Conservation (phyloP, 2,113 vertebrate species). For the Sardina pilchardus region DNA sequence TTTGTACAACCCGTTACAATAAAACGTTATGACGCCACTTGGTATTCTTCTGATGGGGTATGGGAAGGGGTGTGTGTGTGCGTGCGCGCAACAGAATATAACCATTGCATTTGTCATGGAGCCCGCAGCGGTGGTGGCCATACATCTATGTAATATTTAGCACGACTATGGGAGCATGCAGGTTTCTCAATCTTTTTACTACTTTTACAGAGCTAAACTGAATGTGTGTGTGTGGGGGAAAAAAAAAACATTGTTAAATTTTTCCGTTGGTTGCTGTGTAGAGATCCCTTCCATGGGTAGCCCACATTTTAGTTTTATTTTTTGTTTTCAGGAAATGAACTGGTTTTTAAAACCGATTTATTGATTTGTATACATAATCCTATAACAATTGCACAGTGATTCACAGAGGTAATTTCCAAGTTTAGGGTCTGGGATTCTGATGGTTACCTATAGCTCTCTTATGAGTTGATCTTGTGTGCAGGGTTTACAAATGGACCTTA, state of each 20-base stretch:
- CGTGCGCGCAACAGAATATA: neutral
- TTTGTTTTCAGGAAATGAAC: constrained; percentile 34
- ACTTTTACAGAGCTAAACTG: too few species aligned
- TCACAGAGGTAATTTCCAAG: constrained; percentile 7
- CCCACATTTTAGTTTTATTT: constrained; percentile 17
- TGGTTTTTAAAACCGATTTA: constrained; percentile 38
- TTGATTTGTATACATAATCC: constrained; percentile 43
- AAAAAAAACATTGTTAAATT: too few species aligned
- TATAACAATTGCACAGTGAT: neutral
- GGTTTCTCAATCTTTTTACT: too few species aligned
- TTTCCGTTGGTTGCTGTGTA: neutral
- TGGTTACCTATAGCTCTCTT: neutral
- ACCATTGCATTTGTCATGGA: neutral
- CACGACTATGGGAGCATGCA: too few species aligned
- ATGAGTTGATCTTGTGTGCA: too few species aligned
- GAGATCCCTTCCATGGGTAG: neutral
- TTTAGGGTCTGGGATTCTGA: neutral
- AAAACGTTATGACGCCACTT: constrained; percentile 68
- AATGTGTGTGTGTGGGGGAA: too few species aligned
- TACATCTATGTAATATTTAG: neutral
- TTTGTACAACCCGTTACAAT: constrained; percentile 77
- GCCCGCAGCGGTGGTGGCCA: neutral
- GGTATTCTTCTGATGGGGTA: constrained; percentile 44
- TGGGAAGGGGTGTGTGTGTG: neutral
- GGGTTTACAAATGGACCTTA: too few species aligned